Evolutionary conservation across 1,140 invertebrate genomes (phyloP), one percentile per base, ranked within the genome.

Genomic region (Drosophila malerkotliana): DNA sequence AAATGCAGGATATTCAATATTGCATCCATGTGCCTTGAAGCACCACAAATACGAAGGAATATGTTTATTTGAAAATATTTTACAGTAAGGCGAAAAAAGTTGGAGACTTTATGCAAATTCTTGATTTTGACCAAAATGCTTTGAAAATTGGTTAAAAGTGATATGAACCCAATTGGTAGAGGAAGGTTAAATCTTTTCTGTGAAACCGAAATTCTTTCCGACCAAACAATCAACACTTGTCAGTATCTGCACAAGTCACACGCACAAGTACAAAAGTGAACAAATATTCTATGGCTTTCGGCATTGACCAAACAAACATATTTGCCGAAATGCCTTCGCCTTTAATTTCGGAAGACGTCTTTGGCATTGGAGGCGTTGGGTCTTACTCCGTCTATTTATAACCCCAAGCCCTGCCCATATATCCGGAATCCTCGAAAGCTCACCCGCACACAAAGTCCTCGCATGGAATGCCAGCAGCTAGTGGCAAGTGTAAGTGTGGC

Each of bases 401-500:
- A 75, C 68, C 56, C 47, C 32, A 45, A 51, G 54, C 18, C n/a
- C 51, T 28, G 14, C 47, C 39, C 26, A 68, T 66, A 47, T 66
- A 68, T 72, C 28, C 57, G 56, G 37, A 15, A 62, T 72, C 48
- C 72, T 37, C 18, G 18, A 26, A 30, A 30, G 41, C 44, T 44
- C 32, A 14, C 30, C 21, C 28, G 12, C 49, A 41, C 59, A 53
- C 34, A 57, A 30, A 10, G 54, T n/a, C 26, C 30, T 34, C n/a
- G 14, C 7, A 14, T 57, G 61, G 71, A 83, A 84, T 67, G 63
- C 71, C 79, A 54, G 59, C 67, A 71, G 67, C 59, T 54, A 62
- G 51, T 62, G 59, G 59, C 78, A 76, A 85, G 71, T 85, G 82
- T 82, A 85, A 85, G 82, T 87, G 82, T 87, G 84, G 84, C 82